Conservation (phyloP, 2,888 invertebrate genomes). For the Psococerastis gibbosa region DNA sequence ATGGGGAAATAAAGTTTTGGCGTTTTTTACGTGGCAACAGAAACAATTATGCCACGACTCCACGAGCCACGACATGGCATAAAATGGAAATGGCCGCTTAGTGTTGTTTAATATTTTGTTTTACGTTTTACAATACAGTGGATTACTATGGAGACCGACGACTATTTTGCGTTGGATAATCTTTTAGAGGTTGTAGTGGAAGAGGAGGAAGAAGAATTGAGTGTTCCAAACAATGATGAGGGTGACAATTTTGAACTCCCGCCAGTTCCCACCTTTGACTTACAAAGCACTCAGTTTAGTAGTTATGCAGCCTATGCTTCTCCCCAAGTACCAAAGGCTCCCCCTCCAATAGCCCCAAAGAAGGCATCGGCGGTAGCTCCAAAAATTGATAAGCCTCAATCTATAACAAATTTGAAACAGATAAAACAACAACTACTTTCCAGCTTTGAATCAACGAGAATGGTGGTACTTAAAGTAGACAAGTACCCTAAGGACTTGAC, state of each 20-base stretch:
- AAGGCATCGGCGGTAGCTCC: not conserved
- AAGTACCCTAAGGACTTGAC: not conserved
- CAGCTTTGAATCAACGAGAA: not conserved
- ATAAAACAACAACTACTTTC: too few relatives aligned
- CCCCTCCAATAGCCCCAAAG: not conserved
- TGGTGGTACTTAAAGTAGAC: not conserved
- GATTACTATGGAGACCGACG: too few relatives aligned
- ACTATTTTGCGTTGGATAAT: not conserved
- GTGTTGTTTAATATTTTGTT: too few relatives aligned
- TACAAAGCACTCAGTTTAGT: not conserved
- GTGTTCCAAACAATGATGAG: not conserved
- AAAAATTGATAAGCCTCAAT: not conserved
- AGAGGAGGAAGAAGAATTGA: not conserved
- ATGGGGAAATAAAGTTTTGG: too few relatives aligned
- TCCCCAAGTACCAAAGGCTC: not conserved
- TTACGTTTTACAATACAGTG: too few relatives aligned
- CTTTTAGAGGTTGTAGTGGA: not conserved
- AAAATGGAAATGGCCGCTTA: too few relatives aligned
- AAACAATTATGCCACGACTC: too few relatives aligned
- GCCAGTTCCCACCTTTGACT: constrained; percentile 1
- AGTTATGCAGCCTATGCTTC: too few relatives aligned
- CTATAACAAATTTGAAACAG: not conserved
- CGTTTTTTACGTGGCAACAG: too few relatives aligned
- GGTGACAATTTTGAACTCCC: not conserved
- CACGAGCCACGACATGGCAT: too few relatives aligned